Percentiles rank a stretch among this genome's conserved stretches.
phyloP scores from a whole-genome alignment of 2,888 invertebrate species.

The Gonocerus acuteangulatus region DNA sequence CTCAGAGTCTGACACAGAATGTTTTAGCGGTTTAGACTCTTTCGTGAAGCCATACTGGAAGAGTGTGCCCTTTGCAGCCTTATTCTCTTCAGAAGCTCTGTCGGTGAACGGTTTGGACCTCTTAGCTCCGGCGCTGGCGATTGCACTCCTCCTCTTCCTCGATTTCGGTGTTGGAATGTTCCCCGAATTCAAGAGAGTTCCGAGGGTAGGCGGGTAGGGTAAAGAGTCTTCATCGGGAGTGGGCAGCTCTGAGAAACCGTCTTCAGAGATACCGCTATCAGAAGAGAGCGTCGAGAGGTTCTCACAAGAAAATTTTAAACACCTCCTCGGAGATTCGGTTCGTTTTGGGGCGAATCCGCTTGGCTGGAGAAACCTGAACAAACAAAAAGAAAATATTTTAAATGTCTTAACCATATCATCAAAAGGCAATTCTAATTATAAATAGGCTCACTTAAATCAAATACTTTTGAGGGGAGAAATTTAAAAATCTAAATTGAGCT shows the following conservation, averaged over 20 bases:
- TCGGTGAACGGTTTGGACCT: slow-evolving; percentile 6
- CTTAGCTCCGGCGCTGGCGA: slow-evolving; percentile 1
- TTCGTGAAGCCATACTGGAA: slow-evolving; percentile 37
- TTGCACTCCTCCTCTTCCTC: slow-evolving; percentile 1
- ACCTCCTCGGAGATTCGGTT: slow-evolving; percentile 34
- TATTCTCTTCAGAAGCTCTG: slow-evolving; percentile 17
- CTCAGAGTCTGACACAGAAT: slow-evolving; percentile 71
- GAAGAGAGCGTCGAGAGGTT: slow-evolving; percentile 4
- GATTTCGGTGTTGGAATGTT: not conserved
- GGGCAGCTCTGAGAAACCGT: slow-evolving; percentile 11
- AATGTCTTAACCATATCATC: too few relatives aligned
- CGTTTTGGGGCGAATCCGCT: slow-evolving; percentile 44
- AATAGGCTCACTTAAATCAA: not conserved
- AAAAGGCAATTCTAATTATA: not conserved
- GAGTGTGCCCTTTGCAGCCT: slow-evolving; percentile 34
- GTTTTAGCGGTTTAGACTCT: slow-evolving; percentile 30
- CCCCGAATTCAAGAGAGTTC: not conserved
- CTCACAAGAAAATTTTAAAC: slow-evolving; percentile 33
- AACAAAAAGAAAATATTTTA: not conserved
- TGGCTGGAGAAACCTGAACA: slow-evolving; percentile 45
- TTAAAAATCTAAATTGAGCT: not conserved
- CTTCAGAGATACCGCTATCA: not conserved
- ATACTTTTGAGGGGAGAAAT: not conserved
- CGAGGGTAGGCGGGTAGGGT: not conserved
- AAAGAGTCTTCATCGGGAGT: not conserved